Conservation (phyloP, 2,113 vertebrate genomes). For the Scomber colias region DNA sequence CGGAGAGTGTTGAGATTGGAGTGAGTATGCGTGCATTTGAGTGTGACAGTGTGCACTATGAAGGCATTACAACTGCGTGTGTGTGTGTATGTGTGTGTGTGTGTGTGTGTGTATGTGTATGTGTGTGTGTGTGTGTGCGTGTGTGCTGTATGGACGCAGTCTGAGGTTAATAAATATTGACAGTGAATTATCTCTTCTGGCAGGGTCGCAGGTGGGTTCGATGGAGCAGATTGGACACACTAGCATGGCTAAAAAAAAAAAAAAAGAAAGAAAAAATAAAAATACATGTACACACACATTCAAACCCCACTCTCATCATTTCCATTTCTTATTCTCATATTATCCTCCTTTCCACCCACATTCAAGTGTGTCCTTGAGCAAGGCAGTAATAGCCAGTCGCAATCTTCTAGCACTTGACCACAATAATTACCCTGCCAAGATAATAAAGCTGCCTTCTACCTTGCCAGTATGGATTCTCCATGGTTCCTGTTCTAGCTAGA, state of each 20-base stretch:
- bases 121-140: neutral
- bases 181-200: constrained; percentile 82
- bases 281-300: neutral
- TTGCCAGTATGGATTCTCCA: constrained; percentile 35
- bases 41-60: constrained; percentile 37
- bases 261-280: neutral
- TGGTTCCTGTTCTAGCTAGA: constrained; percentile 27
- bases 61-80: constrained; percentile 28
- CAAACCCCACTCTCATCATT: neutral
- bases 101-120: neutral
- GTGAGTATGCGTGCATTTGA: constrained; percentile 56
- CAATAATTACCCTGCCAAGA: constrained; percentile 46
- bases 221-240: constrained; percentile 72
- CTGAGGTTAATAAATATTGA: constrained; percentile 84
- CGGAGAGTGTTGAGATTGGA: constrained; percentile 41
- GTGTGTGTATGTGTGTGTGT: neutral
- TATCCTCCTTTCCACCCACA: neutral
- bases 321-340: constrained; percentile 2
- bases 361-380: constrained; percentile 42
- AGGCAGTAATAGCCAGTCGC: constrained; percentile 23
- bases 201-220: constrained; percentile 80
- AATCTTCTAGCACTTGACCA: constrained; percentile 23
- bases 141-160: constrained; percentile 31
- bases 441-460: constrained; percentile 37
- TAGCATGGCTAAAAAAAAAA: constrained; percentile 20